Conservation (phyloP, 2,888 invertebrate genomes). For the Callyntrura guangdongensis region DNA sequence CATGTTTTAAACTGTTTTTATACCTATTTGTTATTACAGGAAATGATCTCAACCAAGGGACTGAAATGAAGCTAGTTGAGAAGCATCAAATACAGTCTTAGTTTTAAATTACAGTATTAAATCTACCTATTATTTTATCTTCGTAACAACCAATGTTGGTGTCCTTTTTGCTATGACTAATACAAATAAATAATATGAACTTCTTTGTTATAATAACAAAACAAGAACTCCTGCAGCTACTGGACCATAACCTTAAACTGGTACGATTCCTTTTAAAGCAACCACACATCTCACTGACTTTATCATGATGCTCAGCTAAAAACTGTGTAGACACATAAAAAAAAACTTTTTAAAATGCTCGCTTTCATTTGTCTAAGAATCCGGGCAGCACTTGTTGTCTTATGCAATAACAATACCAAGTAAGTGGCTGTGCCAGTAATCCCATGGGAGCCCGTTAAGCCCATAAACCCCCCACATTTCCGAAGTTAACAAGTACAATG, state of each 20-base stretch:
- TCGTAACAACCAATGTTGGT: neutral
- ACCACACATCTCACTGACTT: neutral
- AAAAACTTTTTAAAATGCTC: neutral
- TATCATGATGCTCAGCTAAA: neutral
- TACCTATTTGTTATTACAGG: slow-evolving; percentile 40
- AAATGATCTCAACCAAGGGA: slow-evolving; percentile 58
- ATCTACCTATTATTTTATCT: neutral
- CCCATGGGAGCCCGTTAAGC: slow-evolving; percentile 69
- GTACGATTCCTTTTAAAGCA: neutral
- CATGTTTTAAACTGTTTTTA: too few relatives aligned
- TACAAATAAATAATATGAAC: slow-evolving; percentile 1
- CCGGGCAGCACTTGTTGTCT: neutral
- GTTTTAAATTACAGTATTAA: neutral
- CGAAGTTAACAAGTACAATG: too few relatives aligned
- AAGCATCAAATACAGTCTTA: slow-evolving; percentile 32
- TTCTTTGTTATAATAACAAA: too few relatives aligned
- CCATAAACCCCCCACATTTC: slow-evolving; percentile 46
- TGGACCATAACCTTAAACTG: too few relatives aligned
- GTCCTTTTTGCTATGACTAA: neutral
- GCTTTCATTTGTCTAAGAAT: neutral
- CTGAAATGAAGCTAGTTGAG: slow-evolving; percentile 63
- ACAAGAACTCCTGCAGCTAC: too few relatives aligned
- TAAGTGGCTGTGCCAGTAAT: slow-evolving; percentile 25
- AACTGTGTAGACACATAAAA: neutral
- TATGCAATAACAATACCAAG: slow-evolving; percentile 15